phyloP scores from a whole-genome alignment of 2,113 vertebrate species.

The Melanerpes formicivorus region DNA sequence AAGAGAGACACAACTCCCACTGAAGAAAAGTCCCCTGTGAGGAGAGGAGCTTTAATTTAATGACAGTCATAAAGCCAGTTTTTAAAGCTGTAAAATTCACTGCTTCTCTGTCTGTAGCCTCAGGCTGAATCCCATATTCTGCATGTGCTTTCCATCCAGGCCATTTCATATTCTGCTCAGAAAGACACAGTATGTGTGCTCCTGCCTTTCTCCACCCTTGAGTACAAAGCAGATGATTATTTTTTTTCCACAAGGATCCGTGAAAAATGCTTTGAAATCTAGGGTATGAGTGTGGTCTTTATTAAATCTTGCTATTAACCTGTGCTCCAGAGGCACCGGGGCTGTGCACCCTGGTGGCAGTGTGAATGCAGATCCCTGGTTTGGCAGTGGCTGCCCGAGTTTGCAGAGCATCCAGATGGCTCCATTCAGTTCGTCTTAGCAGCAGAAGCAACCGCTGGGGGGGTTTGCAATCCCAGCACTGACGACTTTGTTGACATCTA shows the following conservation, averaged over 20 bases:
- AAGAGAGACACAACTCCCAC: background rate
- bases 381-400: background rate
- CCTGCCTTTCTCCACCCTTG: background rate
- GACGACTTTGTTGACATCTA: background rate
- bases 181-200: background rate
- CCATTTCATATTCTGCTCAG: background rate
- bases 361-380: rapidly evolving
- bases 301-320: background rate
- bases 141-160: background rate
- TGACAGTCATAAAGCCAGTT: conserved; percentile 22
- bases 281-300: background rate
- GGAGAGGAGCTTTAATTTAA: conserved; percentile 36
- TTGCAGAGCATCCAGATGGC: background rate
- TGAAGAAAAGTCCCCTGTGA: background rate
- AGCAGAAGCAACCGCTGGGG: background rate
- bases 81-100: conserved; percentile 43
- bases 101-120: conserved; percentile 1
- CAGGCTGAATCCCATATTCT: background rate
- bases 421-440: background rate
- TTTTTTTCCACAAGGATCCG: background rate
- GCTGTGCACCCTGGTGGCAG: rapidly evolving
- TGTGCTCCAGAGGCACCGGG: background rate
- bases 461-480: background rate
- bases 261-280: background rate
- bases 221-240: background rate